A percentile compares a stretch with the other conserved stretches of the same genome.
Conservation (phyloP, 92 coral and sea anemone species). For the Umimayanthus chanpuru region DNA sequence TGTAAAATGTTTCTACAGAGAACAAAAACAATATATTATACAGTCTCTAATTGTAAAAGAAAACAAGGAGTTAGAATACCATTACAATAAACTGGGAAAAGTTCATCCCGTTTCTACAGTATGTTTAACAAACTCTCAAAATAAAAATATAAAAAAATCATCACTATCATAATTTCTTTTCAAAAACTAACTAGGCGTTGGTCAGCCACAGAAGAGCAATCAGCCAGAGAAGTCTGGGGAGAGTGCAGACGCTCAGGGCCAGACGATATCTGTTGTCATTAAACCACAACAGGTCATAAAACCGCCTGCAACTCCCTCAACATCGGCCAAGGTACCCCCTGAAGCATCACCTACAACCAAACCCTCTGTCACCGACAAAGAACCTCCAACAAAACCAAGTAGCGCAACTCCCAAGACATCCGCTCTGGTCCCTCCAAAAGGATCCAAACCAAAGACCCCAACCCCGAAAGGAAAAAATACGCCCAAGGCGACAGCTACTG, state of each 20-base stretch:
- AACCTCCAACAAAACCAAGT: neutral
- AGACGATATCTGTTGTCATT: neutral
- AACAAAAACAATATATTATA: too few species aligned
- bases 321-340: neutral
- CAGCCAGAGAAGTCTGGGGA: neutral
- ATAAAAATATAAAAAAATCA: too few species aligned
- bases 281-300: neutral
- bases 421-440: neutral
- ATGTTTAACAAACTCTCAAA: too few species aligned
- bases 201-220: neutral
- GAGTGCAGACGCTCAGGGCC: neutral
- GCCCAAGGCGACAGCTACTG: neutral
- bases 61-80: too few species aligned
- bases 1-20: too few species aligned
- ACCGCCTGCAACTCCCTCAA: neutral
- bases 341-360: neutral
- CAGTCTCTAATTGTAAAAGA: too few species aligned
- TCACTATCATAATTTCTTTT: neutral
- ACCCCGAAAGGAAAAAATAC: neutral
- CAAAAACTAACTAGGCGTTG: neutral
- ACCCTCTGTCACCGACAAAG: neutral
- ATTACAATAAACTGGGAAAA: too few species aligned
- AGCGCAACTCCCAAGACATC: neutral
- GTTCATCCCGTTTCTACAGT: too few species aligned
- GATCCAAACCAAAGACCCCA: neutral